A percentile compares a stretch with the other conserved stretches of the same genome.
phyloP scores from a whole-genome alignment of 2,113 vertebrate genomes.

The Lethenteron camtschaticum region DNA sequence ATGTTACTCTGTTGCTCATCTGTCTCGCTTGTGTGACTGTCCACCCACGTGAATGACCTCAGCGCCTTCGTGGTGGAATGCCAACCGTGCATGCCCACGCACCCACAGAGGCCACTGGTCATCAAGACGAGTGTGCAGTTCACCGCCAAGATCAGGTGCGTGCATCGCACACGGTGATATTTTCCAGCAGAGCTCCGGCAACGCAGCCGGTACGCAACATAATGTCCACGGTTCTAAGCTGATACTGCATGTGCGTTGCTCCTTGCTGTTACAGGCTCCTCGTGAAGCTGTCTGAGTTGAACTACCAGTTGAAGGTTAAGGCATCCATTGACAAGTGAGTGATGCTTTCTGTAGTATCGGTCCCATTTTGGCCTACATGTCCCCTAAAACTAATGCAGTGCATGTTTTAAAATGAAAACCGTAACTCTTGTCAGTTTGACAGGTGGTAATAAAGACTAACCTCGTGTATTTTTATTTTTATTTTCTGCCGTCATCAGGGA shows the following conservation, averaged over 20 bases:
- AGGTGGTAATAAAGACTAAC: background rate
- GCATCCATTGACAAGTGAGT: conserved; percentile 60
- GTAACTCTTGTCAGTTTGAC: background rate
- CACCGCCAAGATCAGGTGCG: conserved; percentile 71
- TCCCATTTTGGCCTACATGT: background rate
- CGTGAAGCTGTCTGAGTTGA: conserved; percentile 74
- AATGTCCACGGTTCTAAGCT: no score
- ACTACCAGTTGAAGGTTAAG: conserved; percentile 85
- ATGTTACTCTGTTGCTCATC: no score
- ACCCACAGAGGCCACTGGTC: conserved; percentile 72
- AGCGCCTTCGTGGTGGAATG: conserved; percentile 84
- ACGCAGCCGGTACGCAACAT: no score
- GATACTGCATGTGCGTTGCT: no score
- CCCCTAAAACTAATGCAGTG: no score
- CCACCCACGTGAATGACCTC: background rate
- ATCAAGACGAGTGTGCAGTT: conserved; percentile 84
- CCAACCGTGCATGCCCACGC: conserved; percentile 91
- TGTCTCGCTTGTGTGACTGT: no score
- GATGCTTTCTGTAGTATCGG: background rate
- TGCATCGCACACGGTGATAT: background rate
- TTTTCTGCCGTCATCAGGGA: conserved; percentile 28
- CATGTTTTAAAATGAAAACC: no score
- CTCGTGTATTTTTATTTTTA: conserved; percentile 7
- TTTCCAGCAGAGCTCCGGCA: no score
- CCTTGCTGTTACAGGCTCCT: conserved; percentile 34